Base-by-base conservation (phyloP, 2,888 invertebrate genomes). In the Nomada flava region DNA sequence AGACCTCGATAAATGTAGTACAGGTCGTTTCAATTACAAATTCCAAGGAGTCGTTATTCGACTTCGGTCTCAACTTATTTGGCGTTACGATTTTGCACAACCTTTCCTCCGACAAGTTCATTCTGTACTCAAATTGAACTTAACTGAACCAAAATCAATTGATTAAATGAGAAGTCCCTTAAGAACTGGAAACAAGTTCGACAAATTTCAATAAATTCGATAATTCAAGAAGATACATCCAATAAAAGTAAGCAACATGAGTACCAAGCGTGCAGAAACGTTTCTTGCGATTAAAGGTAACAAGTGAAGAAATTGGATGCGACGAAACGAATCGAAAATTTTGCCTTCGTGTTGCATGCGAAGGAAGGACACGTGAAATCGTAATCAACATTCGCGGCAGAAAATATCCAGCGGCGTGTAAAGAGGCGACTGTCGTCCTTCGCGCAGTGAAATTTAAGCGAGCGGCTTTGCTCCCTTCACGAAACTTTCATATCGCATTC, bases 401-500 rank as follows among this genome's bases (percentile, higher is more conserved):
- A 64, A 62, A 70, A 60, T 52, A 65, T 50, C 11, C 26, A 15
- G 15, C 10, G 42, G 50, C 53, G 52, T 18, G 36, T 60, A 50
- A 55, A 18, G 36, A 57, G 55, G 63, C 23, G 72, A 44, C 44
- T 62, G 18, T 50, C 69, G 84, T 79, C 82, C 86, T 87, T 75
- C 84, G 79, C 57, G 72, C 71, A 79, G 83, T 86, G 88, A 89
- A 89, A 89, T 89, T 89, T 83, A 76, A 89, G 77, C 83, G 80
- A 79, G 67, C 86, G 81, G 73, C 74, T 75, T 71, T 73, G 72
- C 84, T 89, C 89, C 88, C 89, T 86, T 89, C 89, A 77, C 87
- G 82, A 86, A 88, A 89, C 89, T 89, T 89, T 89, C 89, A 89
- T 89, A 89, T 89, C 88, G 87, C 87, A 83, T 88, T 86, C 86